These are phyloP conservation scores for Unio pictorum DNA, from an alignment of 2,888 invertebrate genomes.

Conservation along the genomic window DNA sequence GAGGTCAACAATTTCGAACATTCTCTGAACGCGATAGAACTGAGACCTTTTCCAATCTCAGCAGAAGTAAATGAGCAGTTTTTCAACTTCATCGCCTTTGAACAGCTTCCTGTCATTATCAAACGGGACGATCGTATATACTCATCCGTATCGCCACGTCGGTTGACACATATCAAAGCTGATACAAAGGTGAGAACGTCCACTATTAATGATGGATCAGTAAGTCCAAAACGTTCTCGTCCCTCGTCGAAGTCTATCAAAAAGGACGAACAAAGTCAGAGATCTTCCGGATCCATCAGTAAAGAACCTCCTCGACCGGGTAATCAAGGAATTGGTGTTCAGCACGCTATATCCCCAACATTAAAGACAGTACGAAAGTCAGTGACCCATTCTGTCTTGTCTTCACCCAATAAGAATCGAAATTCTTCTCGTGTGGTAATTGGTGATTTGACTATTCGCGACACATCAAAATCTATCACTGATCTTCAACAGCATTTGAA, in stretches of 20 bases:
- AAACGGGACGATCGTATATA: too few species aligned
- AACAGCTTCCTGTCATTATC: background rate
- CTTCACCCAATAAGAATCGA: constrained; percentile 13
- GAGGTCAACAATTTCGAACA: constrained; percentile 29
- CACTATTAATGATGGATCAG: too few species aligned
- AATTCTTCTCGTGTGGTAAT: constrained; percentile 27
- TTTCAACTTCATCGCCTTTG: constrained; percentile 31
- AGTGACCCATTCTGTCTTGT: constrained; percentile 7
- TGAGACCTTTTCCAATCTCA: constrained; percentile 25
- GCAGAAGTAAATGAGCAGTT: constrained; percentile 27
- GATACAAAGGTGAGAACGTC: too few species aligned
- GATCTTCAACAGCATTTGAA: constrained; percentile 13
- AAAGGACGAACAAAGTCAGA: too few species aligned
- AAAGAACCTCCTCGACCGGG: constrained; percentile 10
- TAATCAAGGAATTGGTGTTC: constrained; percentile 12
- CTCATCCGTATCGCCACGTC: too few species aligned
- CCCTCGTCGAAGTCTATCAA: too few species aligned
- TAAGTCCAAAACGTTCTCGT: too few species aligned
- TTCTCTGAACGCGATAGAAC: constrained; percentile 31
- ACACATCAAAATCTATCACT: constrained; percentile 18
- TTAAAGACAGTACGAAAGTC: constrained; percentile 17
- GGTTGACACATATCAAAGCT: too few species aligned
- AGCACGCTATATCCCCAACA: constrained; percentile 10
- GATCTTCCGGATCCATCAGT: too few species aligned
- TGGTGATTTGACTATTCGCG: constrained; percentile 26